These are phyloP conservation scores for Belgica antarctica DNA, from an alignment of 2,888 invertebrate species.

Conservation along the genomic window DNA sequence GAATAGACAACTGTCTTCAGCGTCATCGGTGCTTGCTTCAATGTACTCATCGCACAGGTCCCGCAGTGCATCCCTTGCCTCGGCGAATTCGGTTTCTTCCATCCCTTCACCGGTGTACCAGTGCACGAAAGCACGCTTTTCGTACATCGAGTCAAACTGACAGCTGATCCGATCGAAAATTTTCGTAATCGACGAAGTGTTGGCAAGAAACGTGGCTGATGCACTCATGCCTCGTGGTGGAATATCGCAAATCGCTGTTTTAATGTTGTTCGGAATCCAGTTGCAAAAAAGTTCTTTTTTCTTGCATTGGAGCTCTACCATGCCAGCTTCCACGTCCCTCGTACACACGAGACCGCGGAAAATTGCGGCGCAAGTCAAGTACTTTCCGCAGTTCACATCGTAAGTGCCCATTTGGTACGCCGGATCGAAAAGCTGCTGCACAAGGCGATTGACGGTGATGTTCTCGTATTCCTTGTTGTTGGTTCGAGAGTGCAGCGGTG, in stretches of 20 bases:
- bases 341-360: constrained; percentile 68
- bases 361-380: constrained; percentile 77
- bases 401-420: constrained; percentile 80
- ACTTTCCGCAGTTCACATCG: constrained; percentile 72
- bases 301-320: constrained; percentile 74
- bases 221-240: constrained; percentile 81
- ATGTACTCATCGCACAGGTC: constrained; percentile 67
- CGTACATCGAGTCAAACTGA: constrained; percentile 78
- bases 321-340: constrained; percentile 74
- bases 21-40: too few species aligned
- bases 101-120: constrained; percentile 87
- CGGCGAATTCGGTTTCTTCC: constrained; percentile 84
- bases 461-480: constrained; percentile 64
- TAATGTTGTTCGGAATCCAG: constrained; percentile 85
- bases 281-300: constrained; percentile 70
- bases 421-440: constrained; percentile 70
- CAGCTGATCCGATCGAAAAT: constrained; percentile 74
- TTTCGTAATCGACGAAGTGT: constrained; percentile 77
- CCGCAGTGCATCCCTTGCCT: constrained; percentile 78
- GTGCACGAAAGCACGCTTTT: constrained; percentile 78
- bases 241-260: constrained; percentile 80
- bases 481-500: constrained; percentile 69
- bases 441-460: constrained; percentile 70
- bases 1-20: constrained; percentile 44
- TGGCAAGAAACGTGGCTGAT: constrained; percentile 82